Evolutionary conservation across 2,113 vertebrate species (phyloP), one percentile per base, ranked within the genome.

Genomic region (Perca flavescens): DNA sequence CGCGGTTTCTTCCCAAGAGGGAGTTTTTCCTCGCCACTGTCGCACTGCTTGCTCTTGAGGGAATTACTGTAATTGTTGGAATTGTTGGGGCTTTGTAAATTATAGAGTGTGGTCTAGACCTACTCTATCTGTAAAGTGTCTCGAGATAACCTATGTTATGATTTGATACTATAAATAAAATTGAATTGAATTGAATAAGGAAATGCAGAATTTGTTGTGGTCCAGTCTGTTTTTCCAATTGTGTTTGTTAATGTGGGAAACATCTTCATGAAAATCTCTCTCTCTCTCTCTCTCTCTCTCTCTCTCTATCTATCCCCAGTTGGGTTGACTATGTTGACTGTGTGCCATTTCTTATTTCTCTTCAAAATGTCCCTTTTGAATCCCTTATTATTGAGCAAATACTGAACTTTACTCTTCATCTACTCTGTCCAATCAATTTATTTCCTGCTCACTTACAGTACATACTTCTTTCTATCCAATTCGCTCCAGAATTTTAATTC

Each of bases 161-260:
- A n/a, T n/a, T n/a, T n/a, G n/a, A n/a, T n/a, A n/a, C n/a, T n/a
- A n/a, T n/a, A n/a, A n/a, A n/a, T n/a, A n/a, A n/a, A n/a, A n/a
- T n/a, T n/a, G n/a, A n/a, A n/a, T n/a, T n/a, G n/a, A n/a, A n/a
- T n/a, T n/a, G n/a, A n/a, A n/a, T 66, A 43, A 22, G 13, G 40
- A 76, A 54, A 2, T 66, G 63, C 19, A 61, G 40, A 36, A 31
- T 70, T 4, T 66, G 31, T 75, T 60, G n/a, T 22, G 25, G 68
- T 61, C 19, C 36, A 58, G 4, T 72, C 67, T 87, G 84, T 57
- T 87, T 75, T 34, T 34, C 36, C 19, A 36, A 66, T 85, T 75
- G 11, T 70, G 49, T 17, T 28, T 62, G 54, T 70, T 79, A 64
- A 87, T 91, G 75, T 66, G 60, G 77, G 52, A 85, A 83, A 80